These are phyloP conservation scores for Galleria mellonella DNA, from an alignment of 1,140 invertebrate species.

Conservation along the genomic window DNA sequence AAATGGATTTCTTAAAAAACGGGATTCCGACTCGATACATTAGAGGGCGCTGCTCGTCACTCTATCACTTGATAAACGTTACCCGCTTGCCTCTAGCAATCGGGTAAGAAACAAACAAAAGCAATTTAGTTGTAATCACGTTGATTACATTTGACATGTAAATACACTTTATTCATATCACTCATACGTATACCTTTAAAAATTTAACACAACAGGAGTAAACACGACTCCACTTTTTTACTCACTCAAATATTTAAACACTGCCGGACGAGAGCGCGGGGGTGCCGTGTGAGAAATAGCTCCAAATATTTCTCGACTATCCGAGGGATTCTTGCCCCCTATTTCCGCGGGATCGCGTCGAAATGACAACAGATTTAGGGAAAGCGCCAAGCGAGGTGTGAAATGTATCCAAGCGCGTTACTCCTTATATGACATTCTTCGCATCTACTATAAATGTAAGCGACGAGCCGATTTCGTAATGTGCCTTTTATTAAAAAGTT, in stretches of 20 bases:
- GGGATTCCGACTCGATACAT: too few species aligned
- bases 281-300: constrained; percentile 58
- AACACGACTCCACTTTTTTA: constrained; percentile 53
- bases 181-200: too few species aligned
- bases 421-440: constrained; percentile 69
- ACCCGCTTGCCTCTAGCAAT: too few species aligned
- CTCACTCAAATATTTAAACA: constrained; percentile 58
- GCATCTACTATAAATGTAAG: constrained; percentile 53
- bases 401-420: constrained; percentile 62
- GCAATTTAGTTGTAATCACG: too few species aligned
- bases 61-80: too few species aligned
- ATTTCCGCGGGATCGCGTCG: constrained; percentile 58
- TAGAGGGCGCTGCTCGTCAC: too few species aligned
- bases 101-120: too few species aligned
- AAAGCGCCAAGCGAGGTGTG: constrained; percentile 67
- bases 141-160: too few species aligned
- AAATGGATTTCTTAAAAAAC: too few species aligned
- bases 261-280: background rate
- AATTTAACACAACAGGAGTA: background rate
- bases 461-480: constrained; percentile 55
- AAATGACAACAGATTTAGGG: constrained; percentile 71
- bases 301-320: constrained; percentile 59
- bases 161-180: too few species aligned
- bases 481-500: constrained; percentile 69
- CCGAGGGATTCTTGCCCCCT: constrained; percentile 54